Conservation (phyloP, 2,888 invertebrate species). For the Cheilosia impressa region DNA sequence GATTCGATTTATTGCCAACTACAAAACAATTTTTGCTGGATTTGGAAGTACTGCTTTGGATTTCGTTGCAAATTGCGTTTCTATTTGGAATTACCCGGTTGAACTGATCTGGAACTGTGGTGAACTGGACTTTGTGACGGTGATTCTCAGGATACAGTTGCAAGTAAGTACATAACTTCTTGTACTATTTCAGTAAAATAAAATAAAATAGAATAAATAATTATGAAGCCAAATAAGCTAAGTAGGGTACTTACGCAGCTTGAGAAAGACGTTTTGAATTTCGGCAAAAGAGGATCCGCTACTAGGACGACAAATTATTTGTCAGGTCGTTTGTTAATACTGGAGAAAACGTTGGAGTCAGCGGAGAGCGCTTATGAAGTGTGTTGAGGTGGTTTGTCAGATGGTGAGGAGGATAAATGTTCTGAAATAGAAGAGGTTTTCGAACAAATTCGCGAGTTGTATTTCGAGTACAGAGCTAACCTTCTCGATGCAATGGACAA, state of each 20-base stretch:
- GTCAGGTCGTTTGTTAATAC: background rate
- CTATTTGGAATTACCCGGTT: too few relatives aligned
- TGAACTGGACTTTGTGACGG: too few relatives aligned
- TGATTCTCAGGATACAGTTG: too few relatives aligned
- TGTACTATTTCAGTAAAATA: too few relatives aligned
- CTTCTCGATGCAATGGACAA: background rate
- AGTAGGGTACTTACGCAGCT: background rate
- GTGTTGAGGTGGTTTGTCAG: background rate
- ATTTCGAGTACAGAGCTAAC: background rate
- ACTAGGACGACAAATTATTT: background rate
- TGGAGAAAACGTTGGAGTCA: background rate
- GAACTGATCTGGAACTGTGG: too few relatives aligned
- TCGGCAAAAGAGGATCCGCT: background rate
- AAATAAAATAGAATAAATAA: too few relatives aligned
- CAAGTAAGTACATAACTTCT: too few relatives aligned
- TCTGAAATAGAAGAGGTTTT: background rate
- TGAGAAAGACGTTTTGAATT: background rate
- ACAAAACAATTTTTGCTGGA: too few relatives aligned
- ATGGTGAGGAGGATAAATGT: background rate
- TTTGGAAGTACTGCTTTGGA: too few relatives aligned
- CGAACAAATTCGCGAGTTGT: background rate
- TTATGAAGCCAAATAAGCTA: background rate
- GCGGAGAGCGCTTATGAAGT: background rate
- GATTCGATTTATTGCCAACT: too few relatives aligned
- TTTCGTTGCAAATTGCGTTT: too few relatives aligned